Evolutionary conservation across 1,140 invertebrate genomes (phyloP).

Genomic region (Marisa cornuarietis): DNA sequence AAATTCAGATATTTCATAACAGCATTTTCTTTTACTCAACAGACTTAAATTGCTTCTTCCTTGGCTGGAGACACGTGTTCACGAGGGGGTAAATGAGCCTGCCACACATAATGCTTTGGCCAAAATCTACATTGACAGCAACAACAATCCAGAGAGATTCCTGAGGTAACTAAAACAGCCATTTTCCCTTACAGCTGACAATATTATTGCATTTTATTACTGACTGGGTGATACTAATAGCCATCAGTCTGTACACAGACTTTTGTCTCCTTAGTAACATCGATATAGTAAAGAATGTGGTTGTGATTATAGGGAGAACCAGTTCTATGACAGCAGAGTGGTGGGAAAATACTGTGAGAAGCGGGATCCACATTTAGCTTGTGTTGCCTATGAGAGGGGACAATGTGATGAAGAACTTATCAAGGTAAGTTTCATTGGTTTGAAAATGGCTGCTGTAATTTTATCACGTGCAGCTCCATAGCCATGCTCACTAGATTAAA

Average conservation of each 20-base stretch:
- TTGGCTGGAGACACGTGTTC: slow-evolving; percentile 96
- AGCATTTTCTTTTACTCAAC: slow-evolving; percentile 14
- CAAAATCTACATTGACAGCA: slow-evolving; percentile 99
- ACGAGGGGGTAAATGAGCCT: slow-evolving; percentile 95
- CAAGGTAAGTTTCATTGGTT: slow-evolving; percentile 63
- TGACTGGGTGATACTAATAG: no score
- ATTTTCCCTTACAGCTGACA: neutral
- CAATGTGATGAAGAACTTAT: slow-evolving; percentile 98
- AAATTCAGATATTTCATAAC: neutral
- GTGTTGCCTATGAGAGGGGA: slow-evolving; percentile 98
- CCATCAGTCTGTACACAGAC: neutral
- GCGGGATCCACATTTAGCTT: slow-evolving; percentile 97
- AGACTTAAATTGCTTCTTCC: slow-evolving; percentile 90
- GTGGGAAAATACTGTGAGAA: slow-evolving; percentile 99
- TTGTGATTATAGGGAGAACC: slow-evolving; percentile 77
- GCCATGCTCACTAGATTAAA: no score
- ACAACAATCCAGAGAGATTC: slow-evolving; percentile 99
- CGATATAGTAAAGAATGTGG: neutral
- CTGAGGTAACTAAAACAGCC: slow-evolving; percentile 72
- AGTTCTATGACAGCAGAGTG: slow-evolving; percentile 94
- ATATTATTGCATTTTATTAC: no score
- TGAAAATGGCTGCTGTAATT: neutral
- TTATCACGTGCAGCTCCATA: no score
- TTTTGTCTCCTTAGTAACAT: neutral
- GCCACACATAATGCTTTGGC: slow-evolving; percentile 99